These are phyloP conservation scores for Leptinotarsa peninsularis DNA, from an alignment of 2,888 invertebrate genomes.

Conservation along the genomic window DNA sequence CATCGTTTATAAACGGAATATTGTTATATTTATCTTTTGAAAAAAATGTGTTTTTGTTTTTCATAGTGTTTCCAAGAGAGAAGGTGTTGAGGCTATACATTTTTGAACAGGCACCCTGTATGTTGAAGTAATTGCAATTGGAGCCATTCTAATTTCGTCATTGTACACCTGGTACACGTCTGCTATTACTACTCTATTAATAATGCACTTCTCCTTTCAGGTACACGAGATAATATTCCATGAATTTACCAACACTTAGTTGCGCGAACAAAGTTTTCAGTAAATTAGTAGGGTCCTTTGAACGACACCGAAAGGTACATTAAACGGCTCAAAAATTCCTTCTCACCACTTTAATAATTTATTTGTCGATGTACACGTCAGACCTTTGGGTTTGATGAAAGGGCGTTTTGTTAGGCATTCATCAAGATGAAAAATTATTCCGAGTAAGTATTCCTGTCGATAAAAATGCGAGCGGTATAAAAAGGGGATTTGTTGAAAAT, in stretches of 20 bases:
- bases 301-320: conserved; percentile 14
- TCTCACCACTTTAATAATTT: conserved; percentile 10
- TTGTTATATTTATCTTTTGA: too few relatives aligned
- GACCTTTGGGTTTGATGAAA: conserved; percentile 14
- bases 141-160: neutral
- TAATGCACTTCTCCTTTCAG: conserved; percentile 4
- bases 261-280: conserved; percentile 14
- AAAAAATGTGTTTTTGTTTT: too few relatives aligned
- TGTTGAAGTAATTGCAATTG: too few relatives aligned
- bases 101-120: too few relatives aligned
- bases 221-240: conserved; percentile 5
- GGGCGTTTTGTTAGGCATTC: neutral
- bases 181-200: neutral
- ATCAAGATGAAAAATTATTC: conserved; percentile 4
- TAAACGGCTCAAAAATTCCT: conserved; percentile 6
- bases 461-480: neutral
- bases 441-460: conserved; percentile 6
- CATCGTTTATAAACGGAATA: too few relatives aligned
- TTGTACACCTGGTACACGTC: neutral
- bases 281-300: conserved; percentile 8
- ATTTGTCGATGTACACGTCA: conserved; percentile 8
- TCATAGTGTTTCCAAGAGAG: too few relatives aligned
- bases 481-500: too few relatives aligned
- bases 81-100: too few relatives aligned
- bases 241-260: conserved; percentile 19